Evolutionary conservation across 2,113 vertebrate genomes (phyloP).

Genomic region (Xenus cinereus): DNA sequence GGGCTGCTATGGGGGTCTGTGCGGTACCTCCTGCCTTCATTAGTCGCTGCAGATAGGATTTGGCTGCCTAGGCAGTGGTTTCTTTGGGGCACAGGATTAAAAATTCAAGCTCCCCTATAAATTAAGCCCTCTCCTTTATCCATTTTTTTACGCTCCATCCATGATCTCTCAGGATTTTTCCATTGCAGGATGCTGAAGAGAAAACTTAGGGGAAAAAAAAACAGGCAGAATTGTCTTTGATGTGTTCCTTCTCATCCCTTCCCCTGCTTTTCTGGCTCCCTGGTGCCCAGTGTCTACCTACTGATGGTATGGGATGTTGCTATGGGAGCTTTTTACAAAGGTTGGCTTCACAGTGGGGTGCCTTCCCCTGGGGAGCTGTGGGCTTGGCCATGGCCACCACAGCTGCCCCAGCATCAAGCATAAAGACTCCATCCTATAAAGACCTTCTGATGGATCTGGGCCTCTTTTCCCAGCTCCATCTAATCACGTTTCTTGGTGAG

Average conservation of each 20-base stretch:
- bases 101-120: constrained; percentile 27
- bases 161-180: not conserved
- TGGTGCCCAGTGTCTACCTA: not conserved
- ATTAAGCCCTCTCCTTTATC: constrained; percentile 23
- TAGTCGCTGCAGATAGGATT: constrained; percentile 33
- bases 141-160: not conserved
- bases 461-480: not conserved
- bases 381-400: not conserved
- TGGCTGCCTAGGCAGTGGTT: constrained; percentile 24
- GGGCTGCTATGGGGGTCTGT: not conserved
- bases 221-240: not conserved
- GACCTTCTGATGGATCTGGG: not conserved
- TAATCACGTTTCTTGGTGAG: not conserved
- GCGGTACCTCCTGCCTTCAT: constrained; percentile 27
- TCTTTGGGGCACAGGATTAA: constrained; percentile 62
- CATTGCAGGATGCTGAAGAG: not conserved
- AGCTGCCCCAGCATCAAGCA: not conserved
- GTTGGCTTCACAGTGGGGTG: not conserved
- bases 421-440: fast-evolving
- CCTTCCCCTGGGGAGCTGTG: not conserved
- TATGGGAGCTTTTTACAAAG: not conserved
- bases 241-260: not conserved
- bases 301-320: not conserved
- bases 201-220: not conserved
- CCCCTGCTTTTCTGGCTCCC: not conserved